These are phyloP conservation scores for Hydropsyche betteni DNA, from an alignment of 2,888 invertebrate genomes.

Conservation along the genomic window DNA sequence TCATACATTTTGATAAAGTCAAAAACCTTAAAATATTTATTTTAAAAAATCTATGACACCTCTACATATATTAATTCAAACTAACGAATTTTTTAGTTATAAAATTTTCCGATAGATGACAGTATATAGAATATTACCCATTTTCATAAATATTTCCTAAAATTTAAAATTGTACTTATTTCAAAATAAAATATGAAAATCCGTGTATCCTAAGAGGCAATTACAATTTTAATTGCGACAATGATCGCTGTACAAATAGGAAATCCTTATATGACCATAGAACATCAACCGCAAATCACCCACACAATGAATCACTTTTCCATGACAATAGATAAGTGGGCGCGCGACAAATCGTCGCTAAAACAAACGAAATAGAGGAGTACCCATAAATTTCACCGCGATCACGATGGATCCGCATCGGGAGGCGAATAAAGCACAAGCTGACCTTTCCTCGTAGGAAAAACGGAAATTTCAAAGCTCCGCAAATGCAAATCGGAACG, in stretches of 20 bases:
- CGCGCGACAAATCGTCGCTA: too few relatives aligned
- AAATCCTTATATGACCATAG: background rate
- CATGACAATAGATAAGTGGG: conserved; percentile 1
- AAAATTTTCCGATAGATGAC: background rate
- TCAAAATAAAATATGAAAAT: background rate
- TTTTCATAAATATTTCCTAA: background rate
- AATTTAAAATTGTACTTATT: background rate
- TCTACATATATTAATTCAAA: background rate
- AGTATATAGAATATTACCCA: background rate
- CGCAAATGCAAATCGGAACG: background rate
- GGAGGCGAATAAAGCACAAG: too few relatives aligned
- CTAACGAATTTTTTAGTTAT: background rate
- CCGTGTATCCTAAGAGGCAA: background rate
- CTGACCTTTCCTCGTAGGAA: background rate
- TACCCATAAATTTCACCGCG: too few relatives aligned
- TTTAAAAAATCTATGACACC: too few relatives aligned
- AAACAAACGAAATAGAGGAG: too few relatives aligned
- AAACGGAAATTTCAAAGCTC: background rate
- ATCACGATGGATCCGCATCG: too few relatives aligned
- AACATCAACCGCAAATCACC: background rate
- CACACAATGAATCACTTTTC: conserved; percentile 7
- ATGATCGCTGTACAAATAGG: background rate
- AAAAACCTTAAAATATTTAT: too few relatives aligned
- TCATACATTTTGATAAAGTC: too few relatives aligned
- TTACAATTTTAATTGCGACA: background rate